Base-by-base conservation (phyloP, 2,797 vertebrate genomes). In the Nyctalus aviator region DNA sequence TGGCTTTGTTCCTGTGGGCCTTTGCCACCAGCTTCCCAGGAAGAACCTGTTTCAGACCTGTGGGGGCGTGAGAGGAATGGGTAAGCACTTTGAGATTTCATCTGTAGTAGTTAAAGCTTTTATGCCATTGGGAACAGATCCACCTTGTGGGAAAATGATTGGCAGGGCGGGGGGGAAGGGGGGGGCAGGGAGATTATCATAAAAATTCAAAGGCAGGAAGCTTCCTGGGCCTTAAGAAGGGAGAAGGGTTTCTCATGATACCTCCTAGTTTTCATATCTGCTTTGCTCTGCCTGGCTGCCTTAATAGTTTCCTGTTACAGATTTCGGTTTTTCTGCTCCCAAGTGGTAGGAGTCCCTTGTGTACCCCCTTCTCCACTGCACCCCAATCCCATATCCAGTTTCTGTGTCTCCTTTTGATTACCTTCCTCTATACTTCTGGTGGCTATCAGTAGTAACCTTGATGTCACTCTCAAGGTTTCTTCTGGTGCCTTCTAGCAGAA, bases 41-140 rank as follows among this genome's bases (percentile, higher is more conserved):
- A 97, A 96, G 94, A 97, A 97, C 96, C 97, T 97, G 95, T 96
- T 94, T 97, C 88, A 97, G 91, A 93, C 90, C 88, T 96, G 93
- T 96, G 96, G 94, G 97, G 97, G 95, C 8, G 91, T 95, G 94
- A 82, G 93, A 96, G 91, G 88, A 79, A 72, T 46, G 72, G 88
- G 53, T 86, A 89, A 76, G 81, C 14, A 7, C 93, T 93, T 57
- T 93, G 91, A 88, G 91, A 93, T 96, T 82, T 94, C 91, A 85
- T 96, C 84, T 72, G 32, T 59, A 93, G 92, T 55, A 75, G 25
- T 78, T 72, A 48, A 89, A 78, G 78, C 87, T 96, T 96, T 91
- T 79, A 84, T 91, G 53, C 90, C 12, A 5, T 32, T 64, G 87
- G 68, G 89, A 95, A 86, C 66, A 88, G 83, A 32, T 62, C 57